Evolutionary conservation across 2,113 vertebrate genomes (phyloP).

Genomic region (pig (Sus scrofa)): T2T-Sscrofa CM000817.6:164304501-164305000

Average conservation of each 20-base stretch:
- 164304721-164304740: slow-evolving; percentile 27
- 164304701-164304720: background rate
- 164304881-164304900: background rate
- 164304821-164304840: slow-evolving; percentile 50
- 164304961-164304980: slow-evolving; percentile 23
- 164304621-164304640: background rate
- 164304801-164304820: slow-evolving; percentile 52
- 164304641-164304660: background rate
- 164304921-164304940: slow-evolving; percentile 44
- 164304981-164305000: slow-evolving; percentile 17
- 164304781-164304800: slow-evolving; percentile 38
- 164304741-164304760: slow-evolving; percentile 49
- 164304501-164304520: background rate
- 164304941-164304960: slow-evolving; percentile 51
- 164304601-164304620: slow-evolving; percentile 44
- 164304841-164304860: slow-evolving; percentile 51
- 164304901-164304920: background rate
- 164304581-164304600: background rate
- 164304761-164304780: slow-evolving; percentile 23
- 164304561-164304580: background rate
- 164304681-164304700: slow-evolving; percentile 17
- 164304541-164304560: background rate
- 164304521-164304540: slow-evolving; percentile 12
- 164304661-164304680: slow-evolving; percentile 34
- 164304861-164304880: slow-evolving; percentile 43